A percentile compares a stretch with the other conserved stretches of the same genome.
Conservation (phyloP, 2,888 invertebrate species). For the Carcina quercana region DNA sequence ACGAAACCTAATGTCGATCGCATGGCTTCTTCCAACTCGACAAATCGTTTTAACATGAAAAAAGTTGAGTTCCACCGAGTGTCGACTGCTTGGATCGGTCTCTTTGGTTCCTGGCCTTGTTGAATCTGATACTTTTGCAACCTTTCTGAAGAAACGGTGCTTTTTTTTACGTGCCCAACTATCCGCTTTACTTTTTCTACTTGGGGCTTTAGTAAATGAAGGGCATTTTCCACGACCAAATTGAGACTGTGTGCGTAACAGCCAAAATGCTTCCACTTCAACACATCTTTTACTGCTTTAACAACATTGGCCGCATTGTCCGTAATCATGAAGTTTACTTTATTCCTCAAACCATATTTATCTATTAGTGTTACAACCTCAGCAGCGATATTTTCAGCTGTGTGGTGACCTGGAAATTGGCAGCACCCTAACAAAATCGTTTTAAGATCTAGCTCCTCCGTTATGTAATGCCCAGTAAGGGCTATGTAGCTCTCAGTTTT, state of each 20-base stretch:
- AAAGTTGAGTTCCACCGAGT: conserved; percentile 25
- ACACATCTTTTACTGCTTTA: too few species aligned
- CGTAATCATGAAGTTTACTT: too few species aligned
- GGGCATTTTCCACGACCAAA: conserved; percentile 12
- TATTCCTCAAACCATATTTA: too few species aligned
- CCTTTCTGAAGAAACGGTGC: conserved; percentile 15
- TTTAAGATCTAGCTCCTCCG: too few species aligned
- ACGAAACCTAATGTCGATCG: conserved; percentile 12
- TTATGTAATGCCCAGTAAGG: too few species aligned
- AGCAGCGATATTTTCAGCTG: too few species aligned
- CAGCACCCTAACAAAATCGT: too few species aligned
- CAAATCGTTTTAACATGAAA: conserved; percentile 21
- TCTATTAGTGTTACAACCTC: too few species aligned
- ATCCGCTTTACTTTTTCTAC: conserved; percentile 19
- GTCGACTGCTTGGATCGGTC: conserved; percentile 20
- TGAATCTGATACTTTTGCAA: conserved; percentile 19
- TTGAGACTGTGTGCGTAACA: conserved; percentile 11
- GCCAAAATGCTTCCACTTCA: conserved; percentile 18
- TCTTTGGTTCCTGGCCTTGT: conserved; percentile 16
- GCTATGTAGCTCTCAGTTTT: too few species aligned
- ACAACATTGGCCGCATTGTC: too few species aligned
- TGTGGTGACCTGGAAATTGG: too few species aligned
- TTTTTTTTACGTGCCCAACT: conserved; percentile 17
- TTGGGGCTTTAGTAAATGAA: conserved; percentile 1
- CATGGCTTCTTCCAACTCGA: conserved; percentile 19